These are phyloP conservation scores for Cyanoderma ruficeps DNA, from an alignment of 2,113 vertebrate species.

Conservation along the genomic window DNA sequence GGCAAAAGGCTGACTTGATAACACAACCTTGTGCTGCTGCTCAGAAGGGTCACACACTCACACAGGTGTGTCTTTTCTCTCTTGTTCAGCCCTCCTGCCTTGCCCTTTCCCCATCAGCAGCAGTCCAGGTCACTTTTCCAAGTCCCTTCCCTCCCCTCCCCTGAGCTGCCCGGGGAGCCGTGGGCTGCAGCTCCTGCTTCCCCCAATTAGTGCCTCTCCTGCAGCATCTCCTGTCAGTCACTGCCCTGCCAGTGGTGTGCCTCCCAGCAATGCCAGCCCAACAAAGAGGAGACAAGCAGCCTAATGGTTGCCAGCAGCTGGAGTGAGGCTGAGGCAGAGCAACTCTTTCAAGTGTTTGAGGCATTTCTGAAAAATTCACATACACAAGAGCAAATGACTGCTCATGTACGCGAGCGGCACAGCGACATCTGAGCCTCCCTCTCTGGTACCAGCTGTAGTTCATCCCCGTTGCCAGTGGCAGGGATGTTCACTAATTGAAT, in stretches of 20 bases:
- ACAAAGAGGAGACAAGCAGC: conserved; percentile 20
- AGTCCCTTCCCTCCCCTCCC: not conserved
- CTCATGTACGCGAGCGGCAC: fast-evolving
- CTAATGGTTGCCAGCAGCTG: conserved; percentile 42
- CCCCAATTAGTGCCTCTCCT: conserved; percentile 12
- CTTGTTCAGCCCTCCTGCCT: not conserved
- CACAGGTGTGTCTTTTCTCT: not conserved
- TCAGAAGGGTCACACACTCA: not conserved
- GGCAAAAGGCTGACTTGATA: not conserved
- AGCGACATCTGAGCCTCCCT: not conserved
- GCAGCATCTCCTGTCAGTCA: conserved; percentile 16
- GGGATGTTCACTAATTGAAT: not conserved
- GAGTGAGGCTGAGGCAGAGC: not conserved
- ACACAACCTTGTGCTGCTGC: not conserved
- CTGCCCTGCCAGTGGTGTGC: not conserved
- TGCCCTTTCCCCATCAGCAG: not conserved
- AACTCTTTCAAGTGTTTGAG: not conserved
- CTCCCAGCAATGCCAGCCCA: conserved; percentile 37
- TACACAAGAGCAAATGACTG: fast-evolving
- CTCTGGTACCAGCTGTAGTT: not conserved
- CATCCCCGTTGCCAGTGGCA: not conserved
- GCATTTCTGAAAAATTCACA: not conserved
- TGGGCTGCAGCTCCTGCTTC: not conserved
- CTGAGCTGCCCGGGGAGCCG: not conserved
- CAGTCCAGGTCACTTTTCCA: not conserved